These are phyloP conservation scores for Invenusta paracnida DNA, from an alignment of 2,888 invertebrate genomes.

Conservation along the genomic window DNA sequence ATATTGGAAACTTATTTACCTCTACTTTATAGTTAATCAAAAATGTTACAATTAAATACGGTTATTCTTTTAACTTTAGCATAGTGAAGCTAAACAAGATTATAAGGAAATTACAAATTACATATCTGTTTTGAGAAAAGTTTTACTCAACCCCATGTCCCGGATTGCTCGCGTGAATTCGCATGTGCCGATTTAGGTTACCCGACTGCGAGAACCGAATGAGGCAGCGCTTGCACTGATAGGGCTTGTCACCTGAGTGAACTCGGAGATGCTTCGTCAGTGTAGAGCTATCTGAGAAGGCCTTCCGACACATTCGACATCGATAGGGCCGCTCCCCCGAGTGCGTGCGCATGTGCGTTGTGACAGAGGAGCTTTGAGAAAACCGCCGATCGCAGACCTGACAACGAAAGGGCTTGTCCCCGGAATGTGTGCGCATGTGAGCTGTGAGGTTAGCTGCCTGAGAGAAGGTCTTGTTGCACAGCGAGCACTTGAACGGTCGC, in stretches of 20 bases:
- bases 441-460: conserved; percentile 97
- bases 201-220: conserved; percentile 95
- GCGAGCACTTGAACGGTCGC: conserved; percentile 69
- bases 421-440: conserved; percentile 88
- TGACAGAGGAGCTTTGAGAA: conserved; percentile 86
- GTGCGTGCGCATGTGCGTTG: conserved; percentile 99
- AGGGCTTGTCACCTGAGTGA: conserved; percentile 77
- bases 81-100: too few relatives aligned
- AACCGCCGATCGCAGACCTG: conserved; percentile 92
- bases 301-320: conserved; percentile 92
- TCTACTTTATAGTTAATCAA: too few relatives aligned
- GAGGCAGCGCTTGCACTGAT: conserved; percentile 90
- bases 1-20: too few relatives aligned
- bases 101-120: too few relatives aligned
- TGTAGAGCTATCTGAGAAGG: conserved; percentile 96
- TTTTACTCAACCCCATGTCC: conserved; percentile 19
- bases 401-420: conserved; percentile 96
- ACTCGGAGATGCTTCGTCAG: conserved; percentile 92
- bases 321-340: conserved; percentile 96
- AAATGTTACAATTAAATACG: too few relatives aligned
- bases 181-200: conserved; percentile 95
- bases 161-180: conserved; percentile 70
- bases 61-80: too few relatives aligned
- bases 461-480: conserved; percentile 62
- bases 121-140: too few relatives aligned